Evolutionary conservation across 2,888 invertebrate genomes (phyloP).

Genomic region (Mactromeris polynyma): DNA sequence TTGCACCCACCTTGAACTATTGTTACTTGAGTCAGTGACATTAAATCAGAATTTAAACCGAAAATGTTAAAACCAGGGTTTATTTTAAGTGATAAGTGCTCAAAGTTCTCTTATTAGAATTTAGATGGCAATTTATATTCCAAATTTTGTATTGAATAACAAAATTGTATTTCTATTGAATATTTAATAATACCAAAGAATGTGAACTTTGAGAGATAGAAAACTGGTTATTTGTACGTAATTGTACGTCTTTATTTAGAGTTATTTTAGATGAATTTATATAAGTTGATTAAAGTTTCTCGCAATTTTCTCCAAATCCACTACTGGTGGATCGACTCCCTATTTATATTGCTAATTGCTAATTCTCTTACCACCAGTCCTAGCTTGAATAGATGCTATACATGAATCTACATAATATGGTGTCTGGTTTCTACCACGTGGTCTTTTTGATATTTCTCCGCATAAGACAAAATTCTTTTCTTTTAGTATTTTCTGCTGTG

Average conservation of each 20-base stretch:
- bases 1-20: too few species aligned
- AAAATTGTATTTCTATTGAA: background rate
- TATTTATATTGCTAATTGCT: too few species aligned
- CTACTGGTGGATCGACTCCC: background rate
- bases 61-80: background rate
- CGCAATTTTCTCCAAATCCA: background rate
- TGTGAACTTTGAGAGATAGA: background rate
- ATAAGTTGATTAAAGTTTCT: conserved; percentile 8
- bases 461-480: too few species aligned
- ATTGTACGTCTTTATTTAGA: background rate
- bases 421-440: too few species aligned
- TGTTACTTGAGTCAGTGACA: too few species aligned
- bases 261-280: background rate
- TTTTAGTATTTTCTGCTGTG: too few species aligned
- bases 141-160: background rate
- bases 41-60: too few species aligned
- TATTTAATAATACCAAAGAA: background rate
- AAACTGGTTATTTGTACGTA: background rate
- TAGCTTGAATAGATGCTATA: too few species aligned
- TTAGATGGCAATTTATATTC: background rate
- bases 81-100: background rate
- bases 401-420: too few species aligned
- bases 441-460: too few species aligned
- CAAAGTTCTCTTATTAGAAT: background rate
- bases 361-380: too few species aligned